Percentiles rank a stretch among this genome's conserved stretches.
phyloP scores from a whole-genome alignment of 30 jellyfish, hydroid and myxozoan genomes.

The Calvadosia cruxmelitensis region DNA sequence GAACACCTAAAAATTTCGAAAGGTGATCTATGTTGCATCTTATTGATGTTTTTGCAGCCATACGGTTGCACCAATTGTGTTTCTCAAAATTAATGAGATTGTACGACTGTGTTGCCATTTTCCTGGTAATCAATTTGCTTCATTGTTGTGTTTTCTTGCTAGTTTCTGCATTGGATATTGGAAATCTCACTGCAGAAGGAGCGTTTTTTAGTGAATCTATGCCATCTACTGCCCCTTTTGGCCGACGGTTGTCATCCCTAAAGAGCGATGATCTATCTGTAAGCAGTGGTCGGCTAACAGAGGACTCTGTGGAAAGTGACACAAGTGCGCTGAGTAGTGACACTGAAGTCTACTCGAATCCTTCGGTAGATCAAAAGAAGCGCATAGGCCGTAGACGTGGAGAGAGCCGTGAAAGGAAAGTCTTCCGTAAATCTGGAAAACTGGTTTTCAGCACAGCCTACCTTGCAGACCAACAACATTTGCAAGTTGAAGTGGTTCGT shows the following conservation, averaged over 20 bases:
- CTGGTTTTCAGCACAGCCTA: conserved; percentile 42
- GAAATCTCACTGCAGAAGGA: too few relatives aligned
- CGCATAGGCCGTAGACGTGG: conserved; percentile 8
- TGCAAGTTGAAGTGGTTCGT: conserved; percentile 38
- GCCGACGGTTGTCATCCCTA: background rate
- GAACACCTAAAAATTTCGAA: too few relatives aligned
- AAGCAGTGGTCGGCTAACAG: background rate
- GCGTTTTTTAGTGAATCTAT: background rate
- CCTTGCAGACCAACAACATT: conserved; percentile 6
- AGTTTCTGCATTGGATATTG: too few relatives aligned
- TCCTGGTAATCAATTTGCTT: too few relatives aligned
- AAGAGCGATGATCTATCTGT: background rate
- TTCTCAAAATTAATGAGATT: too few relatives aligned
- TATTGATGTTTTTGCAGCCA: too few relatives aligned
- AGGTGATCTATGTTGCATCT: too few relatives aligned
- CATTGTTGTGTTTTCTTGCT: too few relatives aligned
- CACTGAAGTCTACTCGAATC: background rate
- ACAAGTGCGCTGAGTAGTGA: background rate
- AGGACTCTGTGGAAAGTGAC: background rate
- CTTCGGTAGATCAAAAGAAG: background rate
- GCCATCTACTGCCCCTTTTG: background rate
- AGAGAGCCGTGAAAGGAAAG: background rate
- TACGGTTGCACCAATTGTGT: too few relatives aligned
- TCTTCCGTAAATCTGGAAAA: conserved; percentile 57
- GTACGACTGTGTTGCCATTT: too few relatives aligned